phyloP scores from a whole-genome alignment of 2,888 invertebrate genomes.

The Agriopis aurantiaria region DNA sequence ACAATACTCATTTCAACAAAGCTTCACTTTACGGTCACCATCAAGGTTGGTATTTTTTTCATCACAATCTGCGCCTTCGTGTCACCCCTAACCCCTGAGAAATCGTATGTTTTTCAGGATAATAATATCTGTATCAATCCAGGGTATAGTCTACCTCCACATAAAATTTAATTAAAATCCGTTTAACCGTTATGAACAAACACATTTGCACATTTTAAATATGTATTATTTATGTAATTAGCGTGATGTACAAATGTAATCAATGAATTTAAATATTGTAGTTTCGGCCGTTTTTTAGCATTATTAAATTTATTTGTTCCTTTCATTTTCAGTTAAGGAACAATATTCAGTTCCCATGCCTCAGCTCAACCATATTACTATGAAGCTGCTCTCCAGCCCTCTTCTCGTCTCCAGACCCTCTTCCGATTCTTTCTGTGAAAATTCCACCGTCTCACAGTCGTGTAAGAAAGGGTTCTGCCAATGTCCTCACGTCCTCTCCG shows the following conservation, averaged over 20 bases:
- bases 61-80: not conserved
- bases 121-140: too few relatives aligned
- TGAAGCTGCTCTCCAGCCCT: conserved; percentile 91
- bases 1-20: conserved; percentile 3
- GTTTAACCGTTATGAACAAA: too few relatives aligned
- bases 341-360: conserved; percentile 84
- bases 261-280: too few relatives aligned
- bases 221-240: too few relatives aligned
- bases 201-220: too few relatives aligned
- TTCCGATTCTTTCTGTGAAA: conserved; percentile 59
- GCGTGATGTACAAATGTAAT: too few relatives aligned
- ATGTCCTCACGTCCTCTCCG: conserved; percentile 92
- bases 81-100: too few relatives aligned
- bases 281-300: not conserved
- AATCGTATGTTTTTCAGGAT: too few relatives aligned
- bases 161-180: too few relatives aligned
- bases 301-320: not conserved
- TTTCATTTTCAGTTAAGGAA: not conserved
- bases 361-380: conserved; percentile 94
- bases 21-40: not conserved
- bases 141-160: too few relatives aligned
- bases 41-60: not conserved
- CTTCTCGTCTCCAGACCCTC: conserved; percentile 89
- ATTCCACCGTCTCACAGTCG: conserved; percentile 50
- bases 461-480: conserved; percentile 92